Percentiles rank a stretch among this genome's conserved stretches.
These are phyloP conservation scores for Acrocera orbiculus DNA, from an alignment of 2,888 invertebrate species.

Conservation along the genomic window DNA sequence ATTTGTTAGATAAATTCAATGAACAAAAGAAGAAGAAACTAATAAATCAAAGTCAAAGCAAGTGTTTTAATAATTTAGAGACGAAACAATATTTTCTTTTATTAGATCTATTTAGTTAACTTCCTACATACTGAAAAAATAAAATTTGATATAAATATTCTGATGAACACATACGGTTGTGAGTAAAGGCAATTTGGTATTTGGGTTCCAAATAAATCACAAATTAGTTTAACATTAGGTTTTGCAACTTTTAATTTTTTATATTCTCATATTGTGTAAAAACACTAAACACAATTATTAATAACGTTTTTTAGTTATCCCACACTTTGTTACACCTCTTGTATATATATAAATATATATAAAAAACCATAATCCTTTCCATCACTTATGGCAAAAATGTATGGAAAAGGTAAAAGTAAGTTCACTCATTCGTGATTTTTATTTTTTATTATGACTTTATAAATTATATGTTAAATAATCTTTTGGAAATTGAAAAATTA, in stretches of 20 bases:
- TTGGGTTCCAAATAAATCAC: slow-evolving; percentile 4
- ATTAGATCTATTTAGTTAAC: too few species aligned
- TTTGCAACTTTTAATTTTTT: background rate
- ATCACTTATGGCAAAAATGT: slow-evolving; percentile 30
- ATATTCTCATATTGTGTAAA: background rate
- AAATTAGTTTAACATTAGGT: slow-evolving; percentile 1
- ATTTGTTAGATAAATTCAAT: too few species aligned
- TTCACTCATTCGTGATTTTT: slow-evolving; percentile 17
- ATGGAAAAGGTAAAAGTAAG: slow-evolving; percentile 36
- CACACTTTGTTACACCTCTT: background rate
- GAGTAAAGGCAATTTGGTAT: slow-evolving; percentile 7
- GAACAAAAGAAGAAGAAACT: too few species aligned
- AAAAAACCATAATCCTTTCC: slow-evolving; percentile 5
- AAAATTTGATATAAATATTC: too few species aligned
- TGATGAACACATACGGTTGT: slow-evolving; percentile 8
- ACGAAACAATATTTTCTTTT: too few species aligned
- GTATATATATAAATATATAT: background rate
- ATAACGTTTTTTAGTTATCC: background rate
- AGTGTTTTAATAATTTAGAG: too few species aligned
- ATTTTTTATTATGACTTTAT: slow-evolving; percentile 3
- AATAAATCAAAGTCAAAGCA: too few species aligned
- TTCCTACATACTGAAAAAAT: too few species aligned
- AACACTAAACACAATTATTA: background rate
- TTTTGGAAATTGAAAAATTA: background rate
- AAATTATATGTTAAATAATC: background rate